A percentile compares a stretch with the other conserved stretches of the same genome.
These are phyloP conservation scores for Pangasius djambal DNA, from an alignment of 2,797 vertebrate genomes.

Conservation along the genomic window DNA sequence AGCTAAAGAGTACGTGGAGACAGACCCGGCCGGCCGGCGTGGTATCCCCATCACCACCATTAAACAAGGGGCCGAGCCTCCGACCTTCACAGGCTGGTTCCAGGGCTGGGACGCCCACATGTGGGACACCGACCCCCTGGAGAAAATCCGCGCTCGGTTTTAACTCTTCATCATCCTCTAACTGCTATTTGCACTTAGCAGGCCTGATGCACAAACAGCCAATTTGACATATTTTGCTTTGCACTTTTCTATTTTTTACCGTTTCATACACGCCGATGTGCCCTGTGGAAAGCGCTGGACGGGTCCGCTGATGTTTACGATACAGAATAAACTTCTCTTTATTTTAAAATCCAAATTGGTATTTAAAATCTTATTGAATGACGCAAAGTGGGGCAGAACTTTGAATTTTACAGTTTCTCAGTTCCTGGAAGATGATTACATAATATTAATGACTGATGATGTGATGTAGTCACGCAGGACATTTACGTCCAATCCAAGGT, in stretches of 20 bases:
- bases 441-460: background rate
- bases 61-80: conserved; percentile 73
- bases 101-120: conserved; percentile 73
- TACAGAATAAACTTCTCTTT: too few species aligned
- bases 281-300: background rate
- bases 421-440: background rate
- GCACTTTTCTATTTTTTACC: too few species aligned
- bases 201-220: conserved; percentile 10
- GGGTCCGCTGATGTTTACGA: background rate
- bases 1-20: conserved; percentile 73
- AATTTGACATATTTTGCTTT: background rate
- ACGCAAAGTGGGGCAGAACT: too few species aligned
- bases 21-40: conserved; percentile 71
- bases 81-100: conserved; percentile 78
- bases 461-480: too few species aligned
- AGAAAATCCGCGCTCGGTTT: conserved; percentile 67
- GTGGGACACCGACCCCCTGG: conserved; percentile 68
- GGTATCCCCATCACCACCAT: conserved; percentile 65
- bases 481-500: background rate
- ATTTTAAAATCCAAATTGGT: background rate
- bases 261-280: background rate
- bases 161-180: conserved; percentile 52
- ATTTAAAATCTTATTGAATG: background rate
- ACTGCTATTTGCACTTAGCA: conserved; percentile 16
- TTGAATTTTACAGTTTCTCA: background rate